Evolutionary conservation across 2,797 vertebrate genomes (phyloP).

Genomic region (Pantherophis vulpinus): DNA sequence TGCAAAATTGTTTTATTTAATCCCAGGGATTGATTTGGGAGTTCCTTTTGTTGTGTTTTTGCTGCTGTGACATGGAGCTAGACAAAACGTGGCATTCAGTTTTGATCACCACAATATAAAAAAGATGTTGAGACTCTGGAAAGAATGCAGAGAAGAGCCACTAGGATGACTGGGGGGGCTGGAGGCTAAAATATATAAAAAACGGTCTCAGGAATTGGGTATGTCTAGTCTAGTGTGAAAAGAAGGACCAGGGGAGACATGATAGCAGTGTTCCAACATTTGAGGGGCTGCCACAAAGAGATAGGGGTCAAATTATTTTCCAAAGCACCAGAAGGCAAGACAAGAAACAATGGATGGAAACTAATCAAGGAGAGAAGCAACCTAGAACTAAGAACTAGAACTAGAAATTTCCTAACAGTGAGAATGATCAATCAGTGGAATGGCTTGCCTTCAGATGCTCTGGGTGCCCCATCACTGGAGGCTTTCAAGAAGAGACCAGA

Average conservation of each 20-base stretch:
- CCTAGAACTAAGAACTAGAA: background rate
- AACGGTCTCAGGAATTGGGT: background rate
- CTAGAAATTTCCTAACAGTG: background rate
- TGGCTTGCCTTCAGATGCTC: background rate
- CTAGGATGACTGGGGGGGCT: background rate
- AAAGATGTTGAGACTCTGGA: background rate
- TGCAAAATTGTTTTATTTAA: slow-evolving; percentile 39
- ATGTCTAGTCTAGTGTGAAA: background rate
- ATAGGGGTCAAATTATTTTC: background rate
- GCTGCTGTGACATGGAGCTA: slow-evolving; percentile 43
- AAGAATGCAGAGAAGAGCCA: background rate
- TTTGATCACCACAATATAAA: background rate
- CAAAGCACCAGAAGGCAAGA: background rate
- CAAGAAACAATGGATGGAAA: background rate
- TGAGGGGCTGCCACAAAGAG: background rate
- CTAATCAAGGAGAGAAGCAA: background rate
- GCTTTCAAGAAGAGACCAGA: background rate
- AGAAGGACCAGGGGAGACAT: background rate
- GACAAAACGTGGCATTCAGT: slow-evolving; percentile 44
- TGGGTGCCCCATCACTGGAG: background rate
- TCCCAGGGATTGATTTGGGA: slow-evolving; percentile 38
- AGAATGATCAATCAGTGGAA: background rate
- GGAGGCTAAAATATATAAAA: background rate
- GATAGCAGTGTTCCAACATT: background rate
- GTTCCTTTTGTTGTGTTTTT: slow-evolving; percentile 60